Evolutionary conservation across 2,113 vertebrate genomes (phyloP).

Genomic region (Bothrops jararaca): DNA sequence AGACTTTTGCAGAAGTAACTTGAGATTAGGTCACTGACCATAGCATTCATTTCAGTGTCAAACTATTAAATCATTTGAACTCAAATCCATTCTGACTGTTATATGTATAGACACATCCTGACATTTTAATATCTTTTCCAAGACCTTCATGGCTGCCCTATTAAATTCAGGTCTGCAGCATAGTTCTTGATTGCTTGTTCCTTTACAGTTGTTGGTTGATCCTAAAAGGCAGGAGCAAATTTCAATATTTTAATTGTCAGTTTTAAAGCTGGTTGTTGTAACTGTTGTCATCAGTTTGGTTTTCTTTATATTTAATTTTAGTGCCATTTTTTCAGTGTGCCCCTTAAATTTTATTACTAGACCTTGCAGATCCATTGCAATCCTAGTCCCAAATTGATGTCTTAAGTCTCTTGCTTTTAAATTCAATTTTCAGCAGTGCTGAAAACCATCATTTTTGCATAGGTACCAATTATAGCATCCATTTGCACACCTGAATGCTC

Average conservation of each 20-base stretch:
- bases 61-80: neutral
- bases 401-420: neutral
- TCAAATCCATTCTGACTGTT: neutral
- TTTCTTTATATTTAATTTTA: neutral
- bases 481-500: neutral
- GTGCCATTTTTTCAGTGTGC: neutral
- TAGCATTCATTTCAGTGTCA: neutral
- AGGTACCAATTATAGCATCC: neutral
- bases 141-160: neutral
- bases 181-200: neutral
- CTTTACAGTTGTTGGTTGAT: neutral
- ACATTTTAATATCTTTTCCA: neutral
- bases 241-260: neutral
- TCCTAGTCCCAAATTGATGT: neutral
- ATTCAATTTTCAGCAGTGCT: neutral
- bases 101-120: neutral
- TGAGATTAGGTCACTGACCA: neutral
- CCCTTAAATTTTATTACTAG: neutral
- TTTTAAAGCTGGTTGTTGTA: neutral
- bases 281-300: neutral
- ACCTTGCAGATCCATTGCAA: neutral
- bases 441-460: neutral
- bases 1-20: conserved; percentile 11
- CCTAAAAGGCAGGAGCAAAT: neutral
- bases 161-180: neutral